A percentile compares a stretch with the other conserved stretches of the same genome.
Conservation (phyloP, 2,113 vertebrate genomes). For the Ibidorhyncha struthersii region DNA sequence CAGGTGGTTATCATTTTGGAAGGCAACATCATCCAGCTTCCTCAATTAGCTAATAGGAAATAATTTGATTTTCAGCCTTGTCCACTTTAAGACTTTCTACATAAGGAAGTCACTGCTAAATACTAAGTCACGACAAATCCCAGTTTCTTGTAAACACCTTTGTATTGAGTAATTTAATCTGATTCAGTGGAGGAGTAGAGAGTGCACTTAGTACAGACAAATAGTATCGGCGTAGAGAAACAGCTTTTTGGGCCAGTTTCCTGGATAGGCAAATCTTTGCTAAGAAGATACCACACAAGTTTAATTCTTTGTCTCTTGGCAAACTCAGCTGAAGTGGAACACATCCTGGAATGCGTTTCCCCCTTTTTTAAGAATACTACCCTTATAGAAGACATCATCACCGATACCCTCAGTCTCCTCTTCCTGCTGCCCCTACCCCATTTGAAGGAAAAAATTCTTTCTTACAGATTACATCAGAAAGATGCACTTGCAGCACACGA, state of each 20-base stretch:
- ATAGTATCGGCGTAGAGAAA: not conserved
- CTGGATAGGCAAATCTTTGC: not conserved
- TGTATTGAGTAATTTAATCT: not conserved
- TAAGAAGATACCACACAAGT: not conserved
- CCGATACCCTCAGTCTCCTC: not conserved
- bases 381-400: not conserved
- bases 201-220: not conserved
- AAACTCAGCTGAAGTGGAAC: not conserved
- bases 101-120: not conserved
- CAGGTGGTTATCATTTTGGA: not conserved
- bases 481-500: not conserved
- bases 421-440: not conserved
- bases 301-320: not conserved
- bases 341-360: not conserved
- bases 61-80: not conserved
- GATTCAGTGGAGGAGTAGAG: not conserved
- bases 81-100: not conserved
- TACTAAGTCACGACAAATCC: not conserved
- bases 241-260: not conserved
- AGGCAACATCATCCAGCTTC: not conserved
- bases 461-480: not conserved
- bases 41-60: not conserved
- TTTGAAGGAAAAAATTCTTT: not conserved
- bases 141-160: not conserved
- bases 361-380: not conserved